A percentile compares a stretch with the other conserved stretches of the same genome.
Conservation (phyloP, 2,797 vertebrate genomes). For the Prunella strophiata region DNA sequence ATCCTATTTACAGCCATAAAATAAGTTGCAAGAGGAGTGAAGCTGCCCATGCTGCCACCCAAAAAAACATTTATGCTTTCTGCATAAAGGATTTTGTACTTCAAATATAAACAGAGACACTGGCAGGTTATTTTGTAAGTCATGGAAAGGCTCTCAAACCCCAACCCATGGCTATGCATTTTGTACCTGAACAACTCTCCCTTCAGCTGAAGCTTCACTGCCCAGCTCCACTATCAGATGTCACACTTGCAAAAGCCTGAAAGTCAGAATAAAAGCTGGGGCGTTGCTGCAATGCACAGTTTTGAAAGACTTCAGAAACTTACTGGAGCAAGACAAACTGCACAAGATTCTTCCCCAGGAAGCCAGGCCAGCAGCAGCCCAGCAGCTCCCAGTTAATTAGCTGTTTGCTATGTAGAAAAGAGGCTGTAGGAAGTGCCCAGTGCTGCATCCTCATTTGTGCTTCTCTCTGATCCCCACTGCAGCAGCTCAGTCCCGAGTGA, state of each 20-base stretch:
- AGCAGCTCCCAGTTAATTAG: constrained; percentile 37
- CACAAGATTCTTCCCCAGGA: neutral
- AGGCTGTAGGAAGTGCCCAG: neutral
- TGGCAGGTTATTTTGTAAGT: neutral
- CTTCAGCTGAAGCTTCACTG: neutral
- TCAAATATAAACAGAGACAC: neutral
- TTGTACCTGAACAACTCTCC: neutral
- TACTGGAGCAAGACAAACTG: constrained; percentile 35
- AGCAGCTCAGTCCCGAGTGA: neutral
- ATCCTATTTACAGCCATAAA: constrained; percentile 12
- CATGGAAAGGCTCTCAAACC: neutral
- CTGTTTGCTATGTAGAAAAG: neutral
- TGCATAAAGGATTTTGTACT: neutral
- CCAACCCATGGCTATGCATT: fast-evolving
- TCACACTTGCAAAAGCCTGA: neutral
- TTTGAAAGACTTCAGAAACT: constrained; percentile 53
- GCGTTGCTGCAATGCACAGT: neutral
- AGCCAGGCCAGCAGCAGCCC: constrained; percentile 27
- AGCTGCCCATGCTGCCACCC: neutral
- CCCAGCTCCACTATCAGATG: neutral
- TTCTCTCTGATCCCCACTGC: constrained; percentile 4
- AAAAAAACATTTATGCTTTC: neutral
- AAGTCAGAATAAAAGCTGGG: constrained; percentile 23
- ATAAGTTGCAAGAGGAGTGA: neutral
- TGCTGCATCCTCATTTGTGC: constrained; percentile 21